Conservation (phyloP, 2,888 invertebrate genomes). For the Hipparchia sbordonii region DNA sequence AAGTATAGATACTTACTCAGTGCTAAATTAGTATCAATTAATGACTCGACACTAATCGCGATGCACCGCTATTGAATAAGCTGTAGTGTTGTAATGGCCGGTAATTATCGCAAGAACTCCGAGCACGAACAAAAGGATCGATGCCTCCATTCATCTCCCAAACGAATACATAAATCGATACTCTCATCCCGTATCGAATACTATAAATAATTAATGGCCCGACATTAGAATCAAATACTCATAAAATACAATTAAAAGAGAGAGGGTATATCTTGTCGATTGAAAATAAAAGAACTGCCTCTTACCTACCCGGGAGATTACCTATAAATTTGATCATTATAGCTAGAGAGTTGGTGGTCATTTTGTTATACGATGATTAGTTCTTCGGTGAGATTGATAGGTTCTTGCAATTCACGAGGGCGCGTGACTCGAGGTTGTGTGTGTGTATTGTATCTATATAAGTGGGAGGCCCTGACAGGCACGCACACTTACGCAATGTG, state of each 20-base stretch:
- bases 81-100: conserved; percentile 31
- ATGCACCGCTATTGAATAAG: conserved; percentile 30
- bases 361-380: too few species aligned
- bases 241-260: conserved; percentile 83
- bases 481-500: too few species aligned
- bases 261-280: conserved; percentile 72
- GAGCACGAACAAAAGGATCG: conserved; percentile 54
- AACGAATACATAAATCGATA: conserved; percentile 75
- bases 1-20: conserved; percentile 3
- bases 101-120: conserved; percentile 36
- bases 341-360: conserved; percentile 30
- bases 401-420: too few species aligned
- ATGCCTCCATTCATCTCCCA: conserved; percentile 51
- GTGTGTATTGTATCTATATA: too few species aligned
- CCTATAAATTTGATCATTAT: conserved; percentile 81
- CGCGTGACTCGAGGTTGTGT: too few species aligned
- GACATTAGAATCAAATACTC: conserved; percentile 83
- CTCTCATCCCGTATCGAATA: conserved; percentile 78
- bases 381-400: too few species aligned
- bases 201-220: conserved; percentile 82
- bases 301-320: conserved; percentile 79
- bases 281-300: conserved; percentile 75
- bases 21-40: conserved; percentile 32
- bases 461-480: too few species aligned
- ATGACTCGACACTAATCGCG: conserved; percentile 30